Conservation (phyloP, 1,140 invertebrate species). For the Streblospio benedicti region DNA sequence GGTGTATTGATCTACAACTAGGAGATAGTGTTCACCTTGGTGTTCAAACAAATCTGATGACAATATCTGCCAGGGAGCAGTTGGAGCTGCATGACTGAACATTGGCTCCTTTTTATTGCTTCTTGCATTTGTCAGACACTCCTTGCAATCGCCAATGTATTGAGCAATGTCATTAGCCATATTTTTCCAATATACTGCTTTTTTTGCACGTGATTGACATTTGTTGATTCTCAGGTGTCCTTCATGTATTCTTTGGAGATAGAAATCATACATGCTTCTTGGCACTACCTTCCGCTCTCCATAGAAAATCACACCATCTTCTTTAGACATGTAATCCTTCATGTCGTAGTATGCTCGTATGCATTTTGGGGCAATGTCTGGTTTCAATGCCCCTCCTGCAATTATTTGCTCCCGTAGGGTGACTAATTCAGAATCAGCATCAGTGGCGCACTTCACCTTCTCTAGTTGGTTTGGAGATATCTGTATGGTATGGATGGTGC, state of each 20-base stretch:
- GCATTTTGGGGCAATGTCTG: constrained; percentile 41
- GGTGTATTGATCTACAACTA: too few relatives aligned
- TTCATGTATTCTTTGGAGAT: constrained; percentile 42
- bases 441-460: too few relatives aligned
- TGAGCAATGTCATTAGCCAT: constrained; percentile 46
- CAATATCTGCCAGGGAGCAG: constrained; percentile 5
- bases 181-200: constrained; percentile 43
- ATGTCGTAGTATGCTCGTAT: constrained; percentile 23
- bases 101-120: constrained; percentile 5
- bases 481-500: too few relatives aligned
- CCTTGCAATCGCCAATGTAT: constrained; percentile 37
- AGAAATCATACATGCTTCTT: constrained; percentile 26
- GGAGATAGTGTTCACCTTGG: too few relatives aligned
- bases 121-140: constrained; percentile 30
- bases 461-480: too few relatives aligned
- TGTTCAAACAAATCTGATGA: constrained; percentile 1
- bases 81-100: not conserved
- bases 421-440: not conserved
- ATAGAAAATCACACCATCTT: constrained; percentile 37
- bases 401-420: not conserved
- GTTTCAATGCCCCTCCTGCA: constrained; percentile 9
- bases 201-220: constrained; percentile 34
- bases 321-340: constrained; percentile 31
- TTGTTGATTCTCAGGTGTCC: constrained; percentile 46
- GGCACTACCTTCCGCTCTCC: too few relatives aligned